Base-by-base conservation (phyloP, 1,140 invertebrate genomes). In the Coboldia fuscipes region DNA sequence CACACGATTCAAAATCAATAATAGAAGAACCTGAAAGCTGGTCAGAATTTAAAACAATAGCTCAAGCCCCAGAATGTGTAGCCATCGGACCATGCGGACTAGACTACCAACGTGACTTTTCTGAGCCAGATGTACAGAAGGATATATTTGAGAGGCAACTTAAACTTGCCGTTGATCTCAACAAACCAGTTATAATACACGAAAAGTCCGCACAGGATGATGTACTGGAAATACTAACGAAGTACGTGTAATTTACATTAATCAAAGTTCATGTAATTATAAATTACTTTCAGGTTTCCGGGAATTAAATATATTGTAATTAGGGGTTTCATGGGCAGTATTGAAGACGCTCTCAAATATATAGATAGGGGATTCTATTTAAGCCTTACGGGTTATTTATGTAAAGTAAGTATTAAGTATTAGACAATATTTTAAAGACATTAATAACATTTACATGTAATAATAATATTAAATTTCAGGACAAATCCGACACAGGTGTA, bases 1-100 rank as follows among this genome's bases (percentile, higher is more conserved):
- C 89, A 7, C 86, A 93, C 57, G 89, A 94, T 62, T 86, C 89
- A 2, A 93, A 92, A 60, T 81, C 80, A 2, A 93, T 86, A 72
- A 69, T 72, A 35, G 79, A 86, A 33, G 74, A 80, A 44, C 67
- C 70, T 38, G 57, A 72, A 10, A 66, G 68, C 35, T 66, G 73
- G 60, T 56, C 66, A 36, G 76, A 83, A 45, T 55, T 85, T 23
- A 63, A 66, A 46, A 65, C 68, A 42, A 69, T 86, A 36, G 74
- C 79, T 3, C 57, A 60, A 30, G 82, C 83, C 51, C 70, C 73
- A 13, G 85, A 92, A 61, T 92, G 85, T 61, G 86, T 94, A 22
- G 88, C 88, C 2, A 68, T 94, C 16, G 89, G 88, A 12, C 84
- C 90, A 60, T 93, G 86, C 59, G 89, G 88, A 12, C 64, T 94